Evolutionary conservation across 2,888 invertebrate species (phyloP).

Genomic region (Scaeva pyrastri): DNA sequence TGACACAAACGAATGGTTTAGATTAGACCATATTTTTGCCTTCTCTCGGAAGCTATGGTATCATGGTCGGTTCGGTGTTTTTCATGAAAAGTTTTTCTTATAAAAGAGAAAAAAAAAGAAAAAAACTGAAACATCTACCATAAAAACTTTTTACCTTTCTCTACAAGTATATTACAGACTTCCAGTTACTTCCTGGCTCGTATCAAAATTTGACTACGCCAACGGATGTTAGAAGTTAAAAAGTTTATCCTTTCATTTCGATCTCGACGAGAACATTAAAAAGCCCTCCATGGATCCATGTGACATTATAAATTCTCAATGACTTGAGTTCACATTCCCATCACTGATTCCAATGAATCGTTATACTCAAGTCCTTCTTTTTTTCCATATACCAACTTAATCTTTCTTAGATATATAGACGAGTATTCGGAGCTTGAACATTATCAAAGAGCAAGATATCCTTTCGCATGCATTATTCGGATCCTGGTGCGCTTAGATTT

Average conservation of each 20-base stretch:
- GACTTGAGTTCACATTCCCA: neutral
- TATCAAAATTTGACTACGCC: neutral
- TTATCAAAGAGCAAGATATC: no score
- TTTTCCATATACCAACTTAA: neutral
- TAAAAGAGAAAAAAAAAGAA: neutral
- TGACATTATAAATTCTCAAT: neutral
- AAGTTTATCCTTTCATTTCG: constrained; percentile 1
- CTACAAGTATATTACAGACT: neutral
- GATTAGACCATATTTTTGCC: neutral
- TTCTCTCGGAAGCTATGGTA: neutral
- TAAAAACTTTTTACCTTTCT: neutral
- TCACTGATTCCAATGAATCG: no score
- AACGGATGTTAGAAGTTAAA: neutral
- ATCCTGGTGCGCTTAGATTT: neutral
- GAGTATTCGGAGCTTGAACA: no score
- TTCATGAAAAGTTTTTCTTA: neutral
- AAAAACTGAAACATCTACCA: neutral
- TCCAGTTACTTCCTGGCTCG: no score
- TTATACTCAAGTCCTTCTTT: neutral
- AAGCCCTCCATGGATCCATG: neutral
- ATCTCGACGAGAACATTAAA: neutral
- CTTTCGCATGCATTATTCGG: no score
- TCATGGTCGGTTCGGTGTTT: neutral
- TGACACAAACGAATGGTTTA: neutral
- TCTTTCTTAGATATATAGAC: neutral